phyloP scores from a whole-genome alignment of 2,888 invertebrate genomes.

The Cinara cedri region DNA sequence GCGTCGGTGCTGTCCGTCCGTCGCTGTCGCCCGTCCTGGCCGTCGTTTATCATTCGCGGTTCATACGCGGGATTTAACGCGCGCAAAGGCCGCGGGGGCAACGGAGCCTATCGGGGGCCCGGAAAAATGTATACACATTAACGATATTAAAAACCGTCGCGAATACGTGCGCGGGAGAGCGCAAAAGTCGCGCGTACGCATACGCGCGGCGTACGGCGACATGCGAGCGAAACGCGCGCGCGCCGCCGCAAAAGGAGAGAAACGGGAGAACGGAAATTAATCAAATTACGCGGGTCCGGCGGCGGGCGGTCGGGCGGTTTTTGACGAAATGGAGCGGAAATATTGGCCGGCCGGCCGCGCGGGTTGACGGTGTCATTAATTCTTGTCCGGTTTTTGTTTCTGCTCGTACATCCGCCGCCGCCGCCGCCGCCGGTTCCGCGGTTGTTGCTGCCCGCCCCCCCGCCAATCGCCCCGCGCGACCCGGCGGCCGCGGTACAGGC shows the following conservation, averaged over 20 bases:
- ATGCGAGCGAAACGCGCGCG: no score
- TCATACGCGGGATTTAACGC: conserved; percentile 25
- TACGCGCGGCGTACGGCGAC: neutral
- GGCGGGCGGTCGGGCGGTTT: conserved; percentile 30
- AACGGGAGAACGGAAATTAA: conserved; percentile 41
- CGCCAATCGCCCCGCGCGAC: no score
- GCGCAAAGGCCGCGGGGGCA: neutral
- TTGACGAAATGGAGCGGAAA: conserved; percentile 57
- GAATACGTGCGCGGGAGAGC: conserved; percentile 2
- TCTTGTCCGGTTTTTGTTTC: conserved; percentile 55
- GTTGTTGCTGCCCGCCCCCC: neutral
- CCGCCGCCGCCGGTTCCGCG: neutral
- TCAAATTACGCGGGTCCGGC: conserved; percentile 49
- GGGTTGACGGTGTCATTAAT: conserved; percentile 56
- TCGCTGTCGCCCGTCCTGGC: neutral
- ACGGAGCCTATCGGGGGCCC: neutral
- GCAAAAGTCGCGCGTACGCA: neutral
- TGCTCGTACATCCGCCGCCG: conserved; percentile 23
- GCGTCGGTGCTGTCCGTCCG: no score
- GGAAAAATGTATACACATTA: conserved; percentile 43
- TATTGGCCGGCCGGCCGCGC: conserved; percentile 46
- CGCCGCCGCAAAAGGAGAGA: neutral
- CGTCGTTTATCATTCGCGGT: conserved; percentile 36
- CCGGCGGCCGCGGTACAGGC: neutral
- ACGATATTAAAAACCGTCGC: conserved; percentile 54